Base-by-base conservation (phyloP, 1,140 invertebrate genomes). In the Microplitis demolitor region DNA sequence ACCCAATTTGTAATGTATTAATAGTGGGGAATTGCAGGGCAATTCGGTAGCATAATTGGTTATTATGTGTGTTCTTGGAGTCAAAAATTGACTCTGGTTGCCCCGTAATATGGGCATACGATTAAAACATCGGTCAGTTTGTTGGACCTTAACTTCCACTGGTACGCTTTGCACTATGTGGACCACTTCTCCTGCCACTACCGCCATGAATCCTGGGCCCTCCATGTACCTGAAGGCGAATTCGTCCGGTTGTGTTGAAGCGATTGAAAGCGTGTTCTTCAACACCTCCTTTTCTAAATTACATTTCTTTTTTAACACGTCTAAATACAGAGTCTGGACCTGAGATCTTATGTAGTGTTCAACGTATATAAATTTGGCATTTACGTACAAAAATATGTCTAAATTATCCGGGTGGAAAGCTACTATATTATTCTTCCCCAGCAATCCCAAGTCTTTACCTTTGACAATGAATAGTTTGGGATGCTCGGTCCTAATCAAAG, bases 391-490 rank as follows among this genome's bases (percentile, higher is more conserved):
- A 63, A 76, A 76, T 8, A 78, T 56, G 37, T 78, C 77, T 5
- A 78, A n/a, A 39, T 76, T 75, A 9, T 66, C 37, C 0, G 62
- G 14, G 33, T 54, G 8, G 0, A 56, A 45, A 9, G 9, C 3
- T 50, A 78, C 71, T 34, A 74, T 71, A 53, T 45, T 69, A 63
- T 76, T 63, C 53, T 78, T 75, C 70, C 66, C 73, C 13, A 73
- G 11, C 3, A 14, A 0, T 50, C 4, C 11, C 6, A 56, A 11
- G 34, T 66, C 24, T 8, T 4, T 69, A 6, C 33, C 3, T 70
- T 82, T 76, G 0, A 78, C 8, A 8, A 82, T 78, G 4, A 79
- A 68, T 0, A 79, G 16, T 71, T 75, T 76, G 3, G 73, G 76
- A 51, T 79, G 77, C 61, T 80, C 78, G 0, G 78, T 78, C 13